Base-by-base conservation (phyloP, 2,113 vertebrate genomes). In the Scortum barcoo region DNA sequence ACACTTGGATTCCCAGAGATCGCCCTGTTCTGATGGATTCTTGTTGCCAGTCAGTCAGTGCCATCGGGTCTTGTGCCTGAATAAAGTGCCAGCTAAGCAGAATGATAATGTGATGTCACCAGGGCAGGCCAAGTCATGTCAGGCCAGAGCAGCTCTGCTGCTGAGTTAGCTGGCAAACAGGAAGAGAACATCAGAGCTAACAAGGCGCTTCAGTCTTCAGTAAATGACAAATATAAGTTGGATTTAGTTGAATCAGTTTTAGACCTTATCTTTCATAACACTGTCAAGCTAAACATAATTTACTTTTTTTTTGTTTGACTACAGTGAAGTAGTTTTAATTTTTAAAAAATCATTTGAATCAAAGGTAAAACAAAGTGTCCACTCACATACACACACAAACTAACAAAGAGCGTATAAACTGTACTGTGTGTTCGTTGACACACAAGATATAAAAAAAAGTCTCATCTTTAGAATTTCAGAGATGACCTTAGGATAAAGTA, bases 31-130 rank as follows among this genome's bases (percentile, higher is more conserved):
- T 38, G 36, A 76, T 72, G 9, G 19, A 80, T 72, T 84, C 60
- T 6, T 6, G 33, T 36, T 36, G 33, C 33, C 33, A 36, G 33
- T 36, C 71, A 40, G 38, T 40, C 38, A 0, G 8, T 40, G 60
- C 66, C 56, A 68, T 48, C 44, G 42, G 72, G 30, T 42, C 60
- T 17, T 67, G 60, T 54, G 30, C 28, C 44, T 2, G 19, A 22
- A 81, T 80, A 67, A 92, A 89, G 63, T 53, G 84, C 78, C 65
- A 81, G 67, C 70, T 48, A 13, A 83, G 87, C 88, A 91, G 75
- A 88, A 91, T 86, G 76, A 50, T 82, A 86, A 91, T 91, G 79
- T 81, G 56, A 81, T 76, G 85, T 90, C 68, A 78, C 17, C 5
- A 60, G 65, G 74, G 24, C 78, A 83, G 58, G 83, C 46, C 60